phyloP scores from a whole-genome alignment of 2,113 vertebrate genomes.

The Daubentonia madagascariensis region DNA sequence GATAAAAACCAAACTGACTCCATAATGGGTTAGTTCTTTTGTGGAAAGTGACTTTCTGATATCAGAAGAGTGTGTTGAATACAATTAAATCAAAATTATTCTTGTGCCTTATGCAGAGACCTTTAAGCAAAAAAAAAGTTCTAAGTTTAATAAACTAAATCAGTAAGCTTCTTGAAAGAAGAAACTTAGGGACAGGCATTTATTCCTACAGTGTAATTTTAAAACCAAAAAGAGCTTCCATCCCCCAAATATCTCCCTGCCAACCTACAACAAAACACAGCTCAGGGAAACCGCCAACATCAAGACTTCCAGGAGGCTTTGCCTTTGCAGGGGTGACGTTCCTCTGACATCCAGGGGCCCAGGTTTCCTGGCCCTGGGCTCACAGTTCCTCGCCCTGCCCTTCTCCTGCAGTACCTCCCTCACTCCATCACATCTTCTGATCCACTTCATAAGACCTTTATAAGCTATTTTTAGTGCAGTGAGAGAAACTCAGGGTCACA shows the following conservation, averaged over 20 bases:
- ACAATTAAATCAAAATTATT: not conserved
- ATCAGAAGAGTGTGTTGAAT: not conserved
- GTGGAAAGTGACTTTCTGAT: not conserved
- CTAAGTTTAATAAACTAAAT: not conserved
- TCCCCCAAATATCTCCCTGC: not conserved
- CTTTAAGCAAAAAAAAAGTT: not conserved
- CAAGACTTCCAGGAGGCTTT: not conserved
- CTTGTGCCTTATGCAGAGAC: not conserved
- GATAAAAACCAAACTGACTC: not conserved
- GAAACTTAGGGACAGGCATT: not conserved
- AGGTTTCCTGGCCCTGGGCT: not conserved
- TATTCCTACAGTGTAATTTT: constrained; percentile 23
- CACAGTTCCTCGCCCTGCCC: not conserved
- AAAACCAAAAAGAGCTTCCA: constrained; percentile 2
- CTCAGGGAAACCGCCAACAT: not conserved
- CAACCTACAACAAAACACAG: not conserved
- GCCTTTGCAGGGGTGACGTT: not conserved
- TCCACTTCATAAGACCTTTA: not conserved
- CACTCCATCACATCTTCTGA: not conserved
- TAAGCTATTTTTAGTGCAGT: not conserved
- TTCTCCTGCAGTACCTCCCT: not conserved
- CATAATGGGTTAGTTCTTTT: not conserved
- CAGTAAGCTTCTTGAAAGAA: constrained; percentile 32
- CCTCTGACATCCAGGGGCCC: not conserved
- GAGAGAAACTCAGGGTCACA: not conserved